Base-by-base conservation (phyloP, 2,888 invertebrate genomes). In the Drosophila bunnanda region DNA sequence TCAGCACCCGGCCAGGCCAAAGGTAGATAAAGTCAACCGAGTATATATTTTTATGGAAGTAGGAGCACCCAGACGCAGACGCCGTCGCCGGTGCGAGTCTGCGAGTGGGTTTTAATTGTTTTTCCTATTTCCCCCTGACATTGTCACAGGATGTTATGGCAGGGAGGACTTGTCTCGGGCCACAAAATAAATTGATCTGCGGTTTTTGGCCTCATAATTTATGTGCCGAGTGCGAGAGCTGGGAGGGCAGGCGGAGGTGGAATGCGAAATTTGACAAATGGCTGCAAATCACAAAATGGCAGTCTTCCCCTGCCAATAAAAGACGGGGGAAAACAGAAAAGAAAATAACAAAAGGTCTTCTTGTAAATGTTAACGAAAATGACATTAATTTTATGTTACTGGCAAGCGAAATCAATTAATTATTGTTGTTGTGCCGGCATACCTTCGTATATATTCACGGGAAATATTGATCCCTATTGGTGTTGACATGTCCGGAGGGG, bases 161-260 rank as follows among this genome's bases (percentile, higher is more conserved):
- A 54, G 7, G 65, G 34, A 46, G 48, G 30, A 54, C 65, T 54
- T 67, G 82, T 76, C 79, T 79, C 70, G 73, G 34, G 78, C 75
- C 72, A 72, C 79, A 79, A 86, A 83, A 86, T 83, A 83, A 86
- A 83, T 83, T 83, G 83, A 83, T 86, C 83, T 86, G 86, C 56
- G 83, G 83, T 72, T 73, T 72, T 76, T 57, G 58, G 52, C 41
- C 71, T 76, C 78, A 86, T 83, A 83, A 86, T 83, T 83, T 83
- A 86, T 83, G 71, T 68, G 73, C 62, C 62, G 44, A 44, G 71
- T 56, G 50, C 38, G 39, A n/a, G n/a, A n/a, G 30, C 5, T 12
- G 15, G 12, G 12, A 17, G n/a, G 20, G 25, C 20, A 12, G 50
- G 44, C 32, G 66, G 32, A 32, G 32, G 32, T 50, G 32, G 34